Evolutionary conservation across 2,888 invertebrate genomes (phyloP), one percentile per base, ranked within the genome.

Genomic region (Hypercompe scribonia): DNA sequence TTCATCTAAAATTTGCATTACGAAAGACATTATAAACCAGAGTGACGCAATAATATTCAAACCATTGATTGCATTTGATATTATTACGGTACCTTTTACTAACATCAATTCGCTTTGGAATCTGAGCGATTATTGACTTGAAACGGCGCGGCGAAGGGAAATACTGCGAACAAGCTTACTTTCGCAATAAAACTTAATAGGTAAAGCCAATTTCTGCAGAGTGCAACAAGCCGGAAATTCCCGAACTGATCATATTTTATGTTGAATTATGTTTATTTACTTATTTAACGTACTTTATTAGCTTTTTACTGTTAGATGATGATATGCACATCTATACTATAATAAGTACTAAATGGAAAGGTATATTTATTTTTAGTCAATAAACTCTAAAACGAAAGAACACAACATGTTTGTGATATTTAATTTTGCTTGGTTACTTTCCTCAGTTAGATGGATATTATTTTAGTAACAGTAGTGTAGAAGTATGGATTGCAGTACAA

Each of bases 101-200:
- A 68, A 68, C 28, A 36, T 21, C 58, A 68, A 54, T 64, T 73
- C 69, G 72, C 72, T 21, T 74, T 68, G 65, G 61, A 68, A 74
- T 72, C 67, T 39, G 68, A 68, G 54, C 61, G 65, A 70, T 70
- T 67, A 70, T 70, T 70, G 66, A 66, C 54, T 68, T 71, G 64
- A 71, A 68, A 68, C 63, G 65, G 74, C 69, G 61, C 63, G 65
- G 74, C 69, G 61, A 71, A 74, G 61, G 71, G 68, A 74, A 74
- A 65, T 68, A 69, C 65, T 63, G 46, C 31, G 65, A 63, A 65
- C 64, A 42, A 71, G 63, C 46, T 58, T 68, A 74, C 71, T 74
- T 74, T 71, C 71, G 71, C 71, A 71, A 71, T 65, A 68, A 68
- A 71, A 61, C 68, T 68, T 68, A 73, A 71, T 71, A 70, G 46